Conservation (phyloP, 1,140 invertebrate species). For the Drosophila melanogaster region Release_6_plus_ISO1_MT NC_004354.4:4408501-4409000, state of each 20-base stretch:
- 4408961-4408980: conserved; percentile 16
- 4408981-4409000: conserved; percentile 18
- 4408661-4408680: conserved; percentile 66
- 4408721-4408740: background rate
- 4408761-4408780: conserved; percentile 40
- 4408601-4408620: conserved; percentile 83
- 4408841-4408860: background rate
- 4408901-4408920: conserved; percentile 41
- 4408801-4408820: conserved; percentile 22
- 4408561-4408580: conserved; percentile 6
- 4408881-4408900: conserved; percentile 10
- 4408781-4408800: conserved; percentile 48
- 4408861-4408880: background rate
- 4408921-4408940: conserved; percentile 31
- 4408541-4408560: conserved; percentile 2
- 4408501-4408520: no score
- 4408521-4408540: background rate
- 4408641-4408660: conserved; percentile 77
- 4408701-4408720: background rate
- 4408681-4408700: background rate
- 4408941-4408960: conserved; percentile 4
- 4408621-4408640: conserved; percentile 72
- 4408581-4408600: conserved; percentile 79
- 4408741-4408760: conserved; percentile 2
- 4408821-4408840: conserved; percentile 12